These are phyloP conservation scores for Drosophila dunni DNA, from an alignment of 1,140 invertebrate species.

Conservation along the genomic window DNA sequence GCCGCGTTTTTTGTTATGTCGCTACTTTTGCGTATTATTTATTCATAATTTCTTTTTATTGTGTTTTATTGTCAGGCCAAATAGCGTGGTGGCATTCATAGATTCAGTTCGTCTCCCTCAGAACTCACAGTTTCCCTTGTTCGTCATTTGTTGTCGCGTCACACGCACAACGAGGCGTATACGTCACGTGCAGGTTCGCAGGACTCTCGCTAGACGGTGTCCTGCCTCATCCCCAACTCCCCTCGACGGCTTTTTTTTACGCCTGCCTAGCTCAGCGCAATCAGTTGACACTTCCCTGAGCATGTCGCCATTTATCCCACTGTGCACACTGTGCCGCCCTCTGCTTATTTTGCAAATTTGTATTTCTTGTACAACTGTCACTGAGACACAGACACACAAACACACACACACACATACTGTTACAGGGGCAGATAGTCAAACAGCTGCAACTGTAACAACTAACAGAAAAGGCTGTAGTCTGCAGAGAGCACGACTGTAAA, in stretches of 20 bases:
- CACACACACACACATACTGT: too few species aligned
- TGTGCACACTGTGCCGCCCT: conserved; percentile 54
- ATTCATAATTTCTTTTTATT: conserved; percentile 83
- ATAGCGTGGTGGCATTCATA: conserved; percentile 20
- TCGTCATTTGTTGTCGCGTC: conserved; percentile 52
- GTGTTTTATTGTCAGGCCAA: conserved; percentile 71
- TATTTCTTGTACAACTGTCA: conserved; percentile 83
- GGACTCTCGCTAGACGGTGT: conserved; percentile 26
- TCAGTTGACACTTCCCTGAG: conserved; percentile 82
- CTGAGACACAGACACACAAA: conserved; percentile 32
- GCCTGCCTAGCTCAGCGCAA: conserved; percentile 81
- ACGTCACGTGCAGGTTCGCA: conserved; percentile 74
- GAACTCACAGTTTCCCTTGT: neutral
- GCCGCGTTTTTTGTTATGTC: conserved; percentile 58
- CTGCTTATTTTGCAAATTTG: conserved; percentile 82
- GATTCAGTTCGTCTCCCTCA: neutral
- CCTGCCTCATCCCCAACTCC: conserved; percentile 6
- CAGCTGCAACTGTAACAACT: conserved; percentile 32
- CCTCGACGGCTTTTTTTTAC: conserved; percentile 58
- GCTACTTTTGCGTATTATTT: conserved; percentile 79
- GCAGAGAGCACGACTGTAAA: too few species aligned
- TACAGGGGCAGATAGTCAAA: conserved; percentile 21
- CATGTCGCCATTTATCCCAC: conserved; percentile 80
- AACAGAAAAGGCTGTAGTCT: neutral
- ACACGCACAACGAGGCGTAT: conserved; percentile 78